These are phyloP conservation scores for Tachina lurida DNA, from an alignment of 2,888 invertebrate species.

Conservation along the genomic window DNA sequence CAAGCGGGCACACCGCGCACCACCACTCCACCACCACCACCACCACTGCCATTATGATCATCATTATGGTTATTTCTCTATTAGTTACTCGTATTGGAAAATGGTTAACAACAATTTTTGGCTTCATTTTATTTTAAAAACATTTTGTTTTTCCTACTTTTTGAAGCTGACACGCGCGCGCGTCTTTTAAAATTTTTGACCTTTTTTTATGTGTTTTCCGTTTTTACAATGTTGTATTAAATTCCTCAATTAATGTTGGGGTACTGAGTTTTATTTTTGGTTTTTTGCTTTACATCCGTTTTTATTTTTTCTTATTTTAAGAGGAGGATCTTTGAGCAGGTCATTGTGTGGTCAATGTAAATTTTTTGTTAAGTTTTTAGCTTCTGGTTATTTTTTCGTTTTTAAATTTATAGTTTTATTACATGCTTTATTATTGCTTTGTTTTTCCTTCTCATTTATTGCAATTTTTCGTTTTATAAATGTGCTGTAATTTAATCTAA, in stretches of 20 bases:
- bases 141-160: conserved; percentile 46
- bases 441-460: conserved; percentile 9
- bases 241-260: conserved; percentile 43
- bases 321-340: conserved; percentile 52
- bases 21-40: background rate
- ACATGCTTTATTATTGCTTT: conserved; percentile 51
- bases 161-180: conserved; percentile 68
- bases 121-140: conserved; percentile 14
- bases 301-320: background rate
- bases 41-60: background rate
- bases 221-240: conserved; percentile 25
- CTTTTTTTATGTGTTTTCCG: conserved; percentile 41
- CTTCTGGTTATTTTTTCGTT: conserved; percentile 68
- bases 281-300: conserved; percentile 37
- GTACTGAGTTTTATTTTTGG: conserved; percentile 17
- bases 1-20: no score
- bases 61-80: conserved; percentile 33
- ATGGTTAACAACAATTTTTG: conserved; percentile 12
- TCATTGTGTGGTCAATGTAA: conserved; percentile 64
- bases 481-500: conserved; percentile 54
- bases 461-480: conserved; percentile 38
- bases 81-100: conserved; percentile 54
- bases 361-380: conserved; percentile 57
- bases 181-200: conserved; percentile 67
- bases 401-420: conserved; percentile 63